Evolutionary conservation across 2,888 invertebrate genomes (phyloP), one percentile per base, ranked within the genome.

Genomic region (Desoria tigrina): DNA sequence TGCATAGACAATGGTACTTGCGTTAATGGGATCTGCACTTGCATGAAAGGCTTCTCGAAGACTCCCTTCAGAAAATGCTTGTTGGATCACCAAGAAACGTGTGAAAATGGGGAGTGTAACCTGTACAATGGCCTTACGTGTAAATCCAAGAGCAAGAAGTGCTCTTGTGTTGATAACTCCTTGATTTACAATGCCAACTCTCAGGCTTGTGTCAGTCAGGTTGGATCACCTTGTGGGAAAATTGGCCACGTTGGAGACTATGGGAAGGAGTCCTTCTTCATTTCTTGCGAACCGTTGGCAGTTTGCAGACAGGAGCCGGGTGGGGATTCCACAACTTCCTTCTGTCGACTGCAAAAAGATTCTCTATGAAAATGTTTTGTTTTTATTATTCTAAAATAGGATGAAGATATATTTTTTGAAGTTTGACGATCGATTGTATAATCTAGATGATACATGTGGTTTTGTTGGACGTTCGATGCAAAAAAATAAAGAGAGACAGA

Each of bases 61-160:
- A 71, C 71, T 21, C 71, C 71, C 11, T 66, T 66, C 55, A 51
- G 71, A 58, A 66, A 66, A 53, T 72, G 72, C 49, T 50, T 69
- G 61, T 50, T 61, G 51, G 63, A 62, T 24, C 65, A 62, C 37
- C 54, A 26, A 45, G 49, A 65, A 27, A n/a, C 54, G 2, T 72
- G 72, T 60, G 68, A 69, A 39, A 68, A 65, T 42, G 63, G 63
- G 23, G 65, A 56, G 18, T 72, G 69, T 28, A 69, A 72, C 57
- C 26, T 62, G n/a, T 67, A 65, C 49, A 50, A 51, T 55, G 72
- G 65, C 1, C 56, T 70, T 7, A 54, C 55, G 21, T 70, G 69
- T 42, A 67, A 66, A 24, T 66, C 66, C 26, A 50, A 55, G n/a
- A 55, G 28, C 7, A 45, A 49, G 42, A 59, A 62, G 39, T 72